Evolutionary conservation across 2,888 invertebrate genomes (phyloP).

Genomic region (Drosophila parthenogenetica): DNA sequence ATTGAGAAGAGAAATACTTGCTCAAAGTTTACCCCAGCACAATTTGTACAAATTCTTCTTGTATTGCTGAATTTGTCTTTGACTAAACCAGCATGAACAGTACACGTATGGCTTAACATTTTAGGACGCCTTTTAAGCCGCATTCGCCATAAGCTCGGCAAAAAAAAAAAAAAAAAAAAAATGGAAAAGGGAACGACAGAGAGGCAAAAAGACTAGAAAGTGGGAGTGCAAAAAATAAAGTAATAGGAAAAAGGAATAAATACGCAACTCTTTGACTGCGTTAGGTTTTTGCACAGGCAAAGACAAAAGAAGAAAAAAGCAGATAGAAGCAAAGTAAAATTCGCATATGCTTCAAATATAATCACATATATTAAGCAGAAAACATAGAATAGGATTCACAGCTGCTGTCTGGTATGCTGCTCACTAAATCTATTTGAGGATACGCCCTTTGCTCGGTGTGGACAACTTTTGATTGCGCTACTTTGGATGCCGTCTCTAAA

Average conservation of each 20-base stretch:
- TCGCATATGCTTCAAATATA: conserved; percentile 57
- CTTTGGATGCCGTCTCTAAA: conserved; percentile 7
- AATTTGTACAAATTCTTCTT: conserved; percentile 11
- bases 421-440: conserved; percentile 28
- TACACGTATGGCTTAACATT: conserved; percentile 76
- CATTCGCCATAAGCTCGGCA: conserved; percentile 35
- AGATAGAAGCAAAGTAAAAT: conserved; percentile 10
- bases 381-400: conserved; percentile 42
- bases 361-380: conserved; percentile 48
- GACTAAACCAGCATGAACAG: conserved; percentile 74
- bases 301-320: conserved; percentile 47
- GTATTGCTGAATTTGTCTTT: conserved; percentile 65
- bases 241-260: conserved; percentile 36
- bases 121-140: conserved; percentile 63
- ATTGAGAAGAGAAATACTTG: not conserved
- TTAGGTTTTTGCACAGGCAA: conserved; percentile 3
- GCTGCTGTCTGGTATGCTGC: not conserved
- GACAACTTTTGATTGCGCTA: conserved; percentile 44
- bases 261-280: conserved; percentile 35
- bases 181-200: not conserved
- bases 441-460: conserved; percentile 18
- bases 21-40: conserved; percentile 10
- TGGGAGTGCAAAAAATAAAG: conserved; percentile 12
- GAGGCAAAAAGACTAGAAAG: conserved; percentile 2
- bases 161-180: not conserved